Conservation (phyloP, 2,888 invertebrate species). For the Acronicta psi region DNA sequence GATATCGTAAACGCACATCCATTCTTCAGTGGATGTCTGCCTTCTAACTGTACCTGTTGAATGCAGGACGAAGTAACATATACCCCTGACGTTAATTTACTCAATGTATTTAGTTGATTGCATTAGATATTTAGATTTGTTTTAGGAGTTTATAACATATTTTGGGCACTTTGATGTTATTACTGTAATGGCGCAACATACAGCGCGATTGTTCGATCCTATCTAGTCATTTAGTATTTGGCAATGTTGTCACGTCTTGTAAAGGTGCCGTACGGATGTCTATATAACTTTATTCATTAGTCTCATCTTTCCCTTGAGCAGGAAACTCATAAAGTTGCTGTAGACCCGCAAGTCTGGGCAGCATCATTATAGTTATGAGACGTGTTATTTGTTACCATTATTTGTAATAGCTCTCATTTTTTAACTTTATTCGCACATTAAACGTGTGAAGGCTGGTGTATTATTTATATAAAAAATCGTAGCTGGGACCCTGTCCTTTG, state of each 20-base stretch:
- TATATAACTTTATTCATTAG: conserved; percentile 14
- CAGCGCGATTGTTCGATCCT: conserved; percentile 18
- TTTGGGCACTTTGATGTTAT: conserved; percentile 25
- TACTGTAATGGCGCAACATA: conserved; percentile 41
- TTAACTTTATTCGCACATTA: conserved; percentile 6
- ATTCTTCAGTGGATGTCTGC: conserved; percentile 69
- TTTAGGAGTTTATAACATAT: conserved; percentile 19
- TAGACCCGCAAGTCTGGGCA: conserved; percentile 6
- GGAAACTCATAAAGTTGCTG: conserved; percentile 26
- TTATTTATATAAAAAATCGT: conserved; percentile 12
- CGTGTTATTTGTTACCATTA: conserved; percentile 25
- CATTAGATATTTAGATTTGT: conserved; percentile 32
- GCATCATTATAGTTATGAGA: conserved; percentile 25
- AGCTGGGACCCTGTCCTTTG: conserved; percentile 29
- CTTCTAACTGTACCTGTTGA: conserved; percentile 81
- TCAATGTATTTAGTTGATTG: conserved; percentile 54
- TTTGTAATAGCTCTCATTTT: conserved; percentile 17
- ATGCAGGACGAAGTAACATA: conserved; percentile 71
- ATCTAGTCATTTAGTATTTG: conserved; percentile 19
- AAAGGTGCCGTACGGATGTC: conserved; percentile 7
- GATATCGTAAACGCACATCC: conserved; percentile 57
- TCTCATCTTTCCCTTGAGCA: conserved; percentile 14
- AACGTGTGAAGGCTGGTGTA: conserved; percentile 14
- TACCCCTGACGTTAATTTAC: conserved; percentile 48
- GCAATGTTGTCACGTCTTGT: conserved; percentile 17